phyloP scores from a whole-genome alignment of 2,888 invertebrate genomes.

The Lasioglossum zephyrum region DNA sequence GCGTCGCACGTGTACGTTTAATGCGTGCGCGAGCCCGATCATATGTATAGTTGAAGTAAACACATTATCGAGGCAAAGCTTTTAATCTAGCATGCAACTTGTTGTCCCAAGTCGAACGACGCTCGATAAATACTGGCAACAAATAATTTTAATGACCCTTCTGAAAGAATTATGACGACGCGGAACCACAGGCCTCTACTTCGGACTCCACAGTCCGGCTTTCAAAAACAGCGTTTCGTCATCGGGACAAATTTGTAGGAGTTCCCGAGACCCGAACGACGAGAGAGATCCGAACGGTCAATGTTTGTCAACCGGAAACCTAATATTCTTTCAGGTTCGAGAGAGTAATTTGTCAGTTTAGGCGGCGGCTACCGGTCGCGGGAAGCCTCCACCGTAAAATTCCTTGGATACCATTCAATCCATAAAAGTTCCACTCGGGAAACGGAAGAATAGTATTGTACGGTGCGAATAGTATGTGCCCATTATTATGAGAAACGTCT shows the following conservation, averaged over 20 bases:
- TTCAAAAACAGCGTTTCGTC: slow-evolving; percentile 41
- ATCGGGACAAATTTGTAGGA: slow-evolving; percentile 74
- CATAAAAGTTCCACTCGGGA: neutral
- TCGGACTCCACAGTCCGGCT: neutral
- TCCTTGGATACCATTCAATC: neutral
- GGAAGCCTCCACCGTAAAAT: neutral
- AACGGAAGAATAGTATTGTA: too few relatives aligned
- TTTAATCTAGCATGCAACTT: slow-evolving; percentile 76
- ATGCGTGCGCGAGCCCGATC: slow-evolving; percentile 6
- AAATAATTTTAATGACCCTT: slow-evolving; percentile 66
- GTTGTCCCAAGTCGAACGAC: slow-evolving; percentile 59
- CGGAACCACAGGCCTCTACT: neutral
- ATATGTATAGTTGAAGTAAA: slow-evolving; percentile 59
- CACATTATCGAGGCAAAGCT: slow-evolving; percentile 75
- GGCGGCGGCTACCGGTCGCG: slow-evolving; percentile 27
- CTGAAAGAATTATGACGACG: slow-evolving; percentile 64
- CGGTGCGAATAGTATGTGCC: too few relatives aligned
- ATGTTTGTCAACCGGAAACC: slow-evolving; percentile 73
- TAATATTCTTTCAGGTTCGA: slow-evolving; percentile 67
- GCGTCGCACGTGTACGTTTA: neutral
- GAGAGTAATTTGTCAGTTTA: slow-evolving; percentile 78
- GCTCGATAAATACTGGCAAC: slow-evolving; percentile 54
- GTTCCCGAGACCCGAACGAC: neutral
- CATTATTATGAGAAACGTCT: too few relatives aligned
- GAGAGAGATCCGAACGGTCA: slow-evolving; percentile 60